Conservation (phyloP, 1,140 invertebrate genomes). For the Mactra quadrangularis region DNA sequence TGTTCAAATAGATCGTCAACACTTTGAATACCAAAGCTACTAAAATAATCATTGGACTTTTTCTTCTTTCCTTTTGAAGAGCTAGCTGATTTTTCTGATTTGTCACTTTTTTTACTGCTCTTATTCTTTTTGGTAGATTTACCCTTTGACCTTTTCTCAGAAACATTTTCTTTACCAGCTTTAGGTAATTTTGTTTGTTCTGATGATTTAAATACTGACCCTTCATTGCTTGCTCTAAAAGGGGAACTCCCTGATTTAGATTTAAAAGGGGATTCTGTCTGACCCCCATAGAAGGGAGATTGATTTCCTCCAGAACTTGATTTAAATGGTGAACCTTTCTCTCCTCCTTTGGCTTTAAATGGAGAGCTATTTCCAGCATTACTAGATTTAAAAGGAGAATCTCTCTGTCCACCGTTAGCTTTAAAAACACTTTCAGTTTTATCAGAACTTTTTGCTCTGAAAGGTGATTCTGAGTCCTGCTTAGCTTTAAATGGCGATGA, state of each 20-base stretch:
- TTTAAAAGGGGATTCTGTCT: constrained; percentile 31
- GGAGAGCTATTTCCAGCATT: constrained; percentile 12
- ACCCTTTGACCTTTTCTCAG: constrained; percentile 38
- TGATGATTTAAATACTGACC: constrained; percentile 17
- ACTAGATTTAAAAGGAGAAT: constrained; percentile 24
- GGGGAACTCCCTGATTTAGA: constrained; percentile 45
- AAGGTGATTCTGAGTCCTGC: constrained; percentile 3
- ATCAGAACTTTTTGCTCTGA: constrained; percentile 12
- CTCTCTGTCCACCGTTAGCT: constrained; percentile 17
- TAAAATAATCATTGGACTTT: constrained; percentile 59
- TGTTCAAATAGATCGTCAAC: constrained; percentile 69
- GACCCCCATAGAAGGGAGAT: constrained; percentile 43
- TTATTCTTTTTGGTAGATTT: constrained; percentile 12
- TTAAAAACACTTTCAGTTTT: constrained; percentile 1
- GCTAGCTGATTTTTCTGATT: constrained; percentile 21
- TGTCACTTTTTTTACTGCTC: constrained; percentile 41
- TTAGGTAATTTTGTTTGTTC: constrained; percentile 18
- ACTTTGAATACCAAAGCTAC: constrained; percentile 66
- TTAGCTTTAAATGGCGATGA: background rate
- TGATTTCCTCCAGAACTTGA: constrained; percentile 1
- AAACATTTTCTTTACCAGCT: constrained; percentile 7
- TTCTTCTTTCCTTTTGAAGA: constrained; percentile 34
- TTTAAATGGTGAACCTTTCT: too few species aligned
- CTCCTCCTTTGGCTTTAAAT: constrained; percentile 57
- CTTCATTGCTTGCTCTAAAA: constrained; percentile 54